Evolutionary conservation across 2,113 vertebrate genomes (phyloP).

Genomic region (Phasianus colchicus): DNA sequence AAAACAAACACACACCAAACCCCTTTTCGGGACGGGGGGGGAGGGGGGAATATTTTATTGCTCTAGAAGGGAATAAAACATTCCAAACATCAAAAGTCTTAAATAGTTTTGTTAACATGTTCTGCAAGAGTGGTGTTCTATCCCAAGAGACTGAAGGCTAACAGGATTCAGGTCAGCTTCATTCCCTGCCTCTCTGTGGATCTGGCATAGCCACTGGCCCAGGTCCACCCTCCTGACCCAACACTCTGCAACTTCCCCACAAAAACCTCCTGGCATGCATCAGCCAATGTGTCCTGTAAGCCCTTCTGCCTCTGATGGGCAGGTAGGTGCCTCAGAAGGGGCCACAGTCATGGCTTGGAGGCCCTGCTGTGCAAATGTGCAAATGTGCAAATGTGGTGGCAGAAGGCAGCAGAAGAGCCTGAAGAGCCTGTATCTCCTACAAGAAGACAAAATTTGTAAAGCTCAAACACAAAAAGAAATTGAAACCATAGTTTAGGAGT

Average conservation of each 20-base stretch:
- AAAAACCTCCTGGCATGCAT: neutral
- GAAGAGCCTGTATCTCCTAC: neutral
- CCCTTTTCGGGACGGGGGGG: neutral
- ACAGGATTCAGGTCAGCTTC: neutral
- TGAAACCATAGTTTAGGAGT: neutral
- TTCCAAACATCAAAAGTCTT: neutral
- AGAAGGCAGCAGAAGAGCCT: neutral
- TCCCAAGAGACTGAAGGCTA: neutral
- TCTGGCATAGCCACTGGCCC: neutral
- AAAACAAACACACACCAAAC: accelerated
- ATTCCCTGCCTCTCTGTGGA: neutral
- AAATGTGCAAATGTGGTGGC: neutral
- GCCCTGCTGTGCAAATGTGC: accelerated
- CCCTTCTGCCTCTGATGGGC: neutral
- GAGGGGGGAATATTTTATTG: neutral
- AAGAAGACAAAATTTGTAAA: neutral
- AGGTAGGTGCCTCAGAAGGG: neutral
- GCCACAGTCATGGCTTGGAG: neutral
- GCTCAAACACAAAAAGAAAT: neutral
- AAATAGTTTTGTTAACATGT: slow-evolving; percentile 29
- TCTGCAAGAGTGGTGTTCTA: neutral
- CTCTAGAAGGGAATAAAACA: neutral
- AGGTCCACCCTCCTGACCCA: neutral
- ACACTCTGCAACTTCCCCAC: neutral
- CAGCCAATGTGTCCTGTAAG: neutral